Evolutionary conservation across 2,797 vertebrate species (phyloP).

Genomic region (Liparis tanakae): DNA sequence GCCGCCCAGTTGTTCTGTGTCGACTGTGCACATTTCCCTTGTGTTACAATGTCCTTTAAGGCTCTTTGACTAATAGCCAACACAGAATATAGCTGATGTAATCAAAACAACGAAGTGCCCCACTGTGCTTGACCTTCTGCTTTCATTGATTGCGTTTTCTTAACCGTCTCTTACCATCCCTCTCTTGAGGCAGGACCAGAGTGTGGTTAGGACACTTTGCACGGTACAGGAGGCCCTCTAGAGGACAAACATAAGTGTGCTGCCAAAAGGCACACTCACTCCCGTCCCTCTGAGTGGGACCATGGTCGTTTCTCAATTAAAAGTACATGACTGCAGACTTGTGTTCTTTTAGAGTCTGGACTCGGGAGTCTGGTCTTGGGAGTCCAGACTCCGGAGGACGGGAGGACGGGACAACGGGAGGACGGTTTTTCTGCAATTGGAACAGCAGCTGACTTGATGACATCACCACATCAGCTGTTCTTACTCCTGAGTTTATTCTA

Average conservation of each 20-base stretch:
- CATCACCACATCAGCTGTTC: too few species aligned
- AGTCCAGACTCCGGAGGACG: too few species aligned
- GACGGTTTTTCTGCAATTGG: too few species aligned
- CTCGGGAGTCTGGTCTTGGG: too few species aligned
- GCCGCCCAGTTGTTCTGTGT: not conserved
- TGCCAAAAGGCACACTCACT: constrained; percentile 29
- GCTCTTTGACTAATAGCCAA: not conserved
- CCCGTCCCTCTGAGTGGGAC: constrained; percentile 22
- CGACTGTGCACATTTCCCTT: not conserved
- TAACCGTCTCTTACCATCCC: not conserved
- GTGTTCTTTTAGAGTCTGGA: too few species aligned
- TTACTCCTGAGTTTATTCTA: too few species aligned
- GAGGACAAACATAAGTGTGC: constrained; percentile 29
- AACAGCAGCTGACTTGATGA: too few species aligned
- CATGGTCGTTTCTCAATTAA: too few species aligned
- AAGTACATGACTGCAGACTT: too few species aligned
- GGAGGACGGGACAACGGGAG: too few species aligned
- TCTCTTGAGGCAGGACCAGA: constrained; percentile 5
- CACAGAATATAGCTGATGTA: constrained; percentile 12
- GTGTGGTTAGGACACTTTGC: not conserved
- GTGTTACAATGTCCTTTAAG: not conserved
- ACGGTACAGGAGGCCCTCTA: constrained; percentile 57
- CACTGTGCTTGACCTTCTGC: constrained; percentile 11
- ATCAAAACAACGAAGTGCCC: not conserved
- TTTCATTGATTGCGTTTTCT: constrained; percentile 5